Evolutionary conservation across 2,888 invertebrate genomes (phyloP), one percentile per base, ranked within the genome.

Genomic region (Gortyna flavago): DNA sequence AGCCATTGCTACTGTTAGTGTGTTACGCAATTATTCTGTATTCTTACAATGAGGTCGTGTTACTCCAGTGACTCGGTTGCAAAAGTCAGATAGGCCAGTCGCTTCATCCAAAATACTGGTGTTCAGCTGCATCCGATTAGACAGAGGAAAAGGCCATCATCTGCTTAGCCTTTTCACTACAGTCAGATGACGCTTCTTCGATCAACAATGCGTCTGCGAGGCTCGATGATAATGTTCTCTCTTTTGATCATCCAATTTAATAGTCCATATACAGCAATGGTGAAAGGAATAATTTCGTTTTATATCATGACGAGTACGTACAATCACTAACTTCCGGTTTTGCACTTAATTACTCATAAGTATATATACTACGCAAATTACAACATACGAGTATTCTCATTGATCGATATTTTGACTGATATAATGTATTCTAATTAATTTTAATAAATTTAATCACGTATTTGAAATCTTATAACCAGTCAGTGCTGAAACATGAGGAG

Each of bases 241-340:
- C 29, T 29, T 48, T 32, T 48, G 2, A 32, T 68, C 9, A 25
- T n/a, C 25, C 25, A 35, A 8, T n/a, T 64, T 7, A 65, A 18
- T 11, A 41, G 18, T 35, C 11, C n/a, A 21, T n/a, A 54, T 11
- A 54, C n/a, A 54, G 54, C 35, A 69, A 8, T 29, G 1, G 44
- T 65, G n/a, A 64, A 65, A 76, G 54, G 44, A 76, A 65, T 48
- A 1, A 44, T 44, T 44, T 38, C n/a, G n/a, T 54, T 35, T 64
- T 25, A n/a, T 21, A 18, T 41, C 32, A 35, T 54, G 5, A 66
- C 9, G 2, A 48, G 29, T 59, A 48, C 18, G 44, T 35, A 25
- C 44, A 38, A n/a, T 5, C 16, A 61, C 5, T 61, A 5, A 54
- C 62, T 77, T 54, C 61, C 77, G 67, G 59, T 67, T 32, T 9